Evolutionary conservation across 2,797 vertebrate species (phyloP).

Genomic region (Pitangus sulphuratus): DNA sequence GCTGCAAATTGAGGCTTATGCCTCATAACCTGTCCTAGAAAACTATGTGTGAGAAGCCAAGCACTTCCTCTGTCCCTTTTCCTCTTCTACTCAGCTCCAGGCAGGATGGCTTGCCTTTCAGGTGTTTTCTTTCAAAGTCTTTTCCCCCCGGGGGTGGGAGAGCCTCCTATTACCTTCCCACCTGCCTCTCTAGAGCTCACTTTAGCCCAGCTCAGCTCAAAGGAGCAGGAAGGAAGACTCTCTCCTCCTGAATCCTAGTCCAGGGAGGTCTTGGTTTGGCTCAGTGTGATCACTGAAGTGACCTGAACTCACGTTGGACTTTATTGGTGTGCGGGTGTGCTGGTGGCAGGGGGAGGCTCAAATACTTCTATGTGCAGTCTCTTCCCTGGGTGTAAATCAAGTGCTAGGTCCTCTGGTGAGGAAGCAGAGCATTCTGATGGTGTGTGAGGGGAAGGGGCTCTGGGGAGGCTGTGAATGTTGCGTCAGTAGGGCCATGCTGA

Average conservation of each 20-base stretch:
- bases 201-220: neutral
- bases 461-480: fast-evolving
- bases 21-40: neutral
- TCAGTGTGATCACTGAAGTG: fast-evolving
- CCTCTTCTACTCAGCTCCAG: neutral
- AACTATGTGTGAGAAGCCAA: neutral
- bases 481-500: fast-evolving
- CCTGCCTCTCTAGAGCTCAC: neutral
- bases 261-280: fast-evolving
- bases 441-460: neutral
- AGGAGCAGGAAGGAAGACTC: neutral
- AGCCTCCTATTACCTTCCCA: neutral
- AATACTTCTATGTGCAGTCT: fast-evolving
- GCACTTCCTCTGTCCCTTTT: neutral
- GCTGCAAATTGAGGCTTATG: neutral
- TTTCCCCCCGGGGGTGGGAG: neutral
- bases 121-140: neutral
- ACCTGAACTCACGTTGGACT: fast-evolving
- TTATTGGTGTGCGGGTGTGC: neutral
- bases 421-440: fast-evolving
- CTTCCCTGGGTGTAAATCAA: neutral
- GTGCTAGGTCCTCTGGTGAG: neutral
- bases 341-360: neutral
- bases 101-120: neutral
- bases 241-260: fast-evolving